Base-by-base conservation (phyloP, 2,888 invertebrate genomes). In the Tenthredo distinguenda region DNA sequence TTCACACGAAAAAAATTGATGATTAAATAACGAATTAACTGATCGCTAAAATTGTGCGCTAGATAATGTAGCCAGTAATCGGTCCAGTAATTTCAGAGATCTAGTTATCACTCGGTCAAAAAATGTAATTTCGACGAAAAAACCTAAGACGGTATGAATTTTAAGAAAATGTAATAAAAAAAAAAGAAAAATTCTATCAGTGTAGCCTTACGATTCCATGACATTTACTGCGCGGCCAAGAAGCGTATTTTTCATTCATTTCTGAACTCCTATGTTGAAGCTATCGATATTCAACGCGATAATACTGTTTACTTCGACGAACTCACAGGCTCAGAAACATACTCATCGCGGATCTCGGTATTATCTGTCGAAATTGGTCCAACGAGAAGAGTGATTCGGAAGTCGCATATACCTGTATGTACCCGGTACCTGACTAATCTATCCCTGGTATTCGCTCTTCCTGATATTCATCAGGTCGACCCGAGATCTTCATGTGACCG, bases 401-500 rank as follows among this genome's bases (percentile, higher is more conserved):
- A 40, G 3, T 40, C 15, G 50, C 47, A n/a, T 6, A 12, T 26
- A 26, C 26, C 26, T 26, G 1, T 26, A 26, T 43, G 43, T 26
- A 26, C 43, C 3, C n/a, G 18, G 9, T 18, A 55, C 43, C 55
- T 18, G 9, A 55, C 18, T 55, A 34, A 34, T 77, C 77, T 77
- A 6, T 55, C 26, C 21, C 37, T 12, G 12, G n/a, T 21, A 10
- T 77, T 77, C 9, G 34, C 55, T 55, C 18, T 77, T 55, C 55
- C 31, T 77, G n/a, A 55, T 77, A 34, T 77, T 77, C 58, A 55
- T 77, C 15, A 34, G 12, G 37, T 34, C 55, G 31, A 77, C 26
- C 55, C 37, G 37, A 18, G 55, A 55, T 77, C 55, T 58, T 50
- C 77, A 55, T 55, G 34, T 43, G 55, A 77, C 55, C 37, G 77